Conservation (phyloP, 1,140 invertebrate species). For the Helicoverpa armigera region DNA sequence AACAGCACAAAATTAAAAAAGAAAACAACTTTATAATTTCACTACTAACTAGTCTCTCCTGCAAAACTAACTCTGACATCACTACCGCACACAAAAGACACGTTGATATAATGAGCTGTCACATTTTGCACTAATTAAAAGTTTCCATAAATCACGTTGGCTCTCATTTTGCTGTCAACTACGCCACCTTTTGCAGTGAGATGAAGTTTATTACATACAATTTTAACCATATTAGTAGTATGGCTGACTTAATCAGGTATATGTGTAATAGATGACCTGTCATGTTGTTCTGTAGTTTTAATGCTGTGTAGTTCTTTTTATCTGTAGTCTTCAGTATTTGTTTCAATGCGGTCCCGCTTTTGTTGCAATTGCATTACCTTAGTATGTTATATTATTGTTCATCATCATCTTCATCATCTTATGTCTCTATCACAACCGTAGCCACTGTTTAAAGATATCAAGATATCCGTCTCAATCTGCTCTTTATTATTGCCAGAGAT, state of each 20-base stretch:
- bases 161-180: constrained; percentile 33
- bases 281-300: background rate
- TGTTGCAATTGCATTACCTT: too few species aligned
- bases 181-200: constrained; percentile 5
- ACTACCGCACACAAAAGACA: constrained; percentile 21
- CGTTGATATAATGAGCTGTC: constrained; percentile 10
- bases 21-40: constrained; percentile 12
- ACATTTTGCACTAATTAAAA: constrained; percentile 20
- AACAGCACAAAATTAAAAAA: background rate
- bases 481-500: too few species aligned
- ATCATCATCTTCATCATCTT: too few species aligned
- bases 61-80: constrained; percentile 1
- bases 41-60: constrained; percentile 17
- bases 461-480: too few species aligned
- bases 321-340: background rate
- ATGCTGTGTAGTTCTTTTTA: background rate
- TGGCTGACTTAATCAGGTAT: background rate
- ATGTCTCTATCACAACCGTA: too few species aligned
- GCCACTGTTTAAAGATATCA: too few species aligned
- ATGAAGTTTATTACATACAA: constrained; percentile 34
- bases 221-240: constrained; percentile 30
- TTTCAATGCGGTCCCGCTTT: background rate
- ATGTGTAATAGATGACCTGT: background rate
- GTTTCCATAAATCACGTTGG: constrained; percentile 17
- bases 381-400: too few species aligned